Evolutionary conservation across 2,888 invertebrate genomes (phyloP).

Genomic region (Sycophila texana): DNA sequence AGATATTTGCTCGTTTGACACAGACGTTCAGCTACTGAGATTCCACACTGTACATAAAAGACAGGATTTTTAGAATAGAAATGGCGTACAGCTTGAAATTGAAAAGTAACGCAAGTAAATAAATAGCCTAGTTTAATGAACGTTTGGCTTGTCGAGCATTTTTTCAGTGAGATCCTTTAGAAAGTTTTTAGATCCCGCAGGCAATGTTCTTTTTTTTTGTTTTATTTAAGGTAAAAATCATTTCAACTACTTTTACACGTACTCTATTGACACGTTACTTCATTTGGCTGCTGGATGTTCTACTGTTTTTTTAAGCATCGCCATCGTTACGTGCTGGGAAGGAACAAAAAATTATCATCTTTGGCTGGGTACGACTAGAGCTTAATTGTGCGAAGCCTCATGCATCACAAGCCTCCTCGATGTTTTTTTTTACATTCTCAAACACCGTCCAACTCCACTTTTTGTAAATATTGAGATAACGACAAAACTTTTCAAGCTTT

Average conservation of each 20-base stretch:
- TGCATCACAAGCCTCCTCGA: neutral
- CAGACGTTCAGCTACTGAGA: neutral
- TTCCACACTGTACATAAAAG: too few relatives aligned
- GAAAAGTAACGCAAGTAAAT: neutral
- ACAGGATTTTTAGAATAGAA: too few relatives aligned
- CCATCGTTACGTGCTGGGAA: neutral
- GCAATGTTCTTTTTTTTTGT: too few relatives aligned
- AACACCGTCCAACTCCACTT: neutral
- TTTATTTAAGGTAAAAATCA: too few relatives aligned
- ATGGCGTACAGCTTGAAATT: neutral
- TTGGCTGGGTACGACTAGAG: neutral
- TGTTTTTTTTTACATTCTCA: neutral
- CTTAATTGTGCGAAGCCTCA: neutral
- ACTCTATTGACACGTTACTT: neutral
- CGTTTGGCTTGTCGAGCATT: too few relatives aligned
- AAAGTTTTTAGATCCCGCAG: too few relatives aligned
- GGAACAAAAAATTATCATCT: neutral
- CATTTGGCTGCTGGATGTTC: conserved; percentile 6
- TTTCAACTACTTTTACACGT: too few relatives aligned
- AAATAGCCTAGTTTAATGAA: too few relatives aligned
- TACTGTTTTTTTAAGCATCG: neutral
- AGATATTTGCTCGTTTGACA: conserved; percentile 56
- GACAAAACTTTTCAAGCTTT: too few relatives aligned
- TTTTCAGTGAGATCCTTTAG: too few relatives aligned
- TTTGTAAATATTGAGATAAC: too few relatives aligned